phyloP scores from a whole-genome alignment of 2,113 vertebrate genomes.

The Gadus macrocephalus region DNA sequence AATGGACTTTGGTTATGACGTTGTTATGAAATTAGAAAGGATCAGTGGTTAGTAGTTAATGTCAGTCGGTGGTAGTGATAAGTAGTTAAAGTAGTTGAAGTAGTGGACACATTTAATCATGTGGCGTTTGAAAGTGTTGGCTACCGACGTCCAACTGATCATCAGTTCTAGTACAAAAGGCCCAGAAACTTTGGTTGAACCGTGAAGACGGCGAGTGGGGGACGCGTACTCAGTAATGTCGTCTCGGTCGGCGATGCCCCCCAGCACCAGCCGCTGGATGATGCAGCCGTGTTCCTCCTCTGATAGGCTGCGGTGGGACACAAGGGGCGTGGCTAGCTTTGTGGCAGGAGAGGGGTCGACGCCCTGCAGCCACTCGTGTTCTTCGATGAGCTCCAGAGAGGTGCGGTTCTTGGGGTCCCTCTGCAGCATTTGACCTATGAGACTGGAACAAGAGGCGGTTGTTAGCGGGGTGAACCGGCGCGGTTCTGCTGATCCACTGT shows the following conservation, averaged over 20 bases:
- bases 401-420: conserved; percentile 92
- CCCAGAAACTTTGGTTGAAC: background rate
- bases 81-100: no score
- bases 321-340: conserved; percentile 92
- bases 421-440: conserved; percentile 95
- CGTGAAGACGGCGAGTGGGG: background rate
- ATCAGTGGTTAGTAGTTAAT: no score
- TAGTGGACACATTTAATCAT: no score
- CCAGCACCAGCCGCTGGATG: conserved; percentile 96
- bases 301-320: conserved; percentile 93
- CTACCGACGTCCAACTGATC: no score
- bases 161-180: no score
- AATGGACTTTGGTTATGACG: no score
- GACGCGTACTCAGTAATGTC: conserved; percentile 87
- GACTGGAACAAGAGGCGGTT: conserved; percentile 62
- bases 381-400: conserved; percentile 89
- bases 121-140: no score
- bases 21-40: no score
- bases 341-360: conserved; percentile 97
- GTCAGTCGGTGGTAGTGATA: no score
- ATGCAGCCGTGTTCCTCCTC: conserved; percentile 97
- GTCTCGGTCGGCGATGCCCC: conserved; percentile 90
- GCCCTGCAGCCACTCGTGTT: conserved; percentile 91
- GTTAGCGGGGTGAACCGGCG: no score
- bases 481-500: no score